Evolutionary conservation across 2,797 vertebrate species (phyloP), one percentile per base, ranked within the genome.

Genomic region (Aldrovandia affinis): DNA sequence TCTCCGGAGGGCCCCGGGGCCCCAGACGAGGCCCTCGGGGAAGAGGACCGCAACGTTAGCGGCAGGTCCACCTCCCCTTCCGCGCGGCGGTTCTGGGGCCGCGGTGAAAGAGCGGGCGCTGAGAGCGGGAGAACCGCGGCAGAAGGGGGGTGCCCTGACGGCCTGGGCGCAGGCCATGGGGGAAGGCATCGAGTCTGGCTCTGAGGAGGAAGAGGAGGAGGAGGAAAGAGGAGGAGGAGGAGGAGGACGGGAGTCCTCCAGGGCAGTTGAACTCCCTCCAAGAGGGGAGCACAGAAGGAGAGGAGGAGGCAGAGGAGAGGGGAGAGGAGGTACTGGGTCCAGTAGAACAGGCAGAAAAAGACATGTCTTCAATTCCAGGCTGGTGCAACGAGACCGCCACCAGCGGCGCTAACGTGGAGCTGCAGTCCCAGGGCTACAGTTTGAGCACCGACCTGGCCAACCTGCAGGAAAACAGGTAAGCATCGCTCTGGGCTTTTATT

Each of bases 321-420:
- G 95, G 96, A 81, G 95, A 95, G 89, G 96, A 92, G 87, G 96
- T 97, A 92, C 95, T 97, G 85, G 94, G 95, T 88, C 92, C 92
- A 95, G 95, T 97, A 90, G 95, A 95, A 87, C 96, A 96, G 95
- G 95, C 96, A 94, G 96, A 98, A 96, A 97, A 91, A 93, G 95
- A 96, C 93, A 89, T 99, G 94, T 99, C 96, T 98, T 99, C 97
- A 96, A 96, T 99, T 99, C 86, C 97, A 99, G 98, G 97, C 95
- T 97, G 97, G 97, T 96, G 95, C 90, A 93, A 94, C 0, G 97
- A 98, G 89, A 90, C 90, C 0, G 92, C 97, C 54, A n/a, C n/a
- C n/a, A n/a, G n/a, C n/a, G 92, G 93, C 3, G 90, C 92, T 57
- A 94, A 83, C 4, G 82, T 85, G 0, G 96, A 96, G 82, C 90